Conservation (phyloP, 2,888 invertebrate genomes). For the Drosophila demipolita region DNA sequence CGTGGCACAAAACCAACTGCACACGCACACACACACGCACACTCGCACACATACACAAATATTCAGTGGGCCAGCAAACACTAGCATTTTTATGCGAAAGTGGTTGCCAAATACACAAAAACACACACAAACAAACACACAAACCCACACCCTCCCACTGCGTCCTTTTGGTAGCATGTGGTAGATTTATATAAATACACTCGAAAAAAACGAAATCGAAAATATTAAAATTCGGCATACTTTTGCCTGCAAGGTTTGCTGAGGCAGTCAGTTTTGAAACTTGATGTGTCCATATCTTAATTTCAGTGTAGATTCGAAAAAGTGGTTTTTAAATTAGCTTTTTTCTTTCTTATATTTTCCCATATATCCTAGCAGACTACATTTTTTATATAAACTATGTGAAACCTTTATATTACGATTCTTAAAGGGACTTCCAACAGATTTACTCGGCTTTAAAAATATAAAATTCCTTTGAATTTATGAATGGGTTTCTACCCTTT, state of each 20-base stretch:
- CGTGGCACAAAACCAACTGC: conserved; percentile 58
- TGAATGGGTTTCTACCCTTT: too few relatives aligned
- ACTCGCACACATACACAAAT: conserved; percentile 31
- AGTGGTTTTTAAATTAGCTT: neutral
- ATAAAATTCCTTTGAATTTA: too few relatives aligned
- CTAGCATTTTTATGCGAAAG: conserved; percentile 73
- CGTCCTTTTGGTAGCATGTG: conserved; percentile 27
- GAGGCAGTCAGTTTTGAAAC: neutral
- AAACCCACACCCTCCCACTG: conserved; percentile 2
- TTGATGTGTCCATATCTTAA: neutral
- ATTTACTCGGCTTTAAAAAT: too few relatives aligned
- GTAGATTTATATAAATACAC: conserved; percentile 16
- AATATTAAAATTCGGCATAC: neutral
- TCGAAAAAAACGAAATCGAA: neutral
- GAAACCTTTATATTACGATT: neutral
- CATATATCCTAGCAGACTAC: neutral
- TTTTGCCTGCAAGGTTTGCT: neutral
- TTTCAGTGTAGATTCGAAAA: neutral
- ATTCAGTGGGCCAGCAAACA: conserved; percentile 48
- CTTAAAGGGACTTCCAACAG: too few relatives aligned
- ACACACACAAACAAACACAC: neutral
- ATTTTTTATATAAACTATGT: neutral
- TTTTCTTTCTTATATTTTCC: neutral
- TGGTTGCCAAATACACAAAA: conserved; percentile 61
- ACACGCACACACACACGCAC: conserved; percentile 37